Percentiles rank a stretch among this genome's conserved stretches.
These are phyloP conservation scores for Oscheius onirici DNA, from an alignment of 2,888 invertebrate genomes.

Conservation along the genomic window DNA sequence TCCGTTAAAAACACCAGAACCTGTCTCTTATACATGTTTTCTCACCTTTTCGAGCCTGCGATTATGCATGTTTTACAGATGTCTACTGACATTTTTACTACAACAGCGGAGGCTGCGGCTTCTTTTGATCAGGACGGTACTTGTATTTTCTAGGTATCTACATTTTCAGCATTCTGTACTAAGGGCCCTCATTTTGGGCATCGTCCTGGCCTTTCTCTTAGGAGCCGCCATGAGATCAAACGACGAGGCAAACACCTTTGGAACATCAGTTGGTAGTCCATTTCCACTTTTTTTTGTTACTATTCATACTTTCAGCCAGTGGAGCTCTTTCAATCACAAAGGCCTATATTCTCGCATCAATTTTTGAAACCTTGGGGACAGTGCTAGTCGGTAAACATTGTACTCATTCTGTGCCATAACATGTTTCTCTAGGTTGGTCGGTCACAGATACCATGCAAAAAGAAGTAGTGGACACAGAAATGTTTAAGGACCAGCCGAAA, in stretches of 20 bases:
- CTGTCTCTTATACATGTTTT: too few relatives aligned
- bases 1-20: too few relatives aligned
- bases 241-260: slow-evolving; percentile 98
- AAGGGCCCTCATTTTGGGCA: slow-evolving; percentile 89
- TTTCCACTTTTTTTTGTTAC: background rate
- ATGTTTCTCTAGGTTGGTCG: slow-evolving; percentile 77
- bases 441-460: slow-evolving; percentile 98
- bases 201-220: slow-evolving; percentile 90
- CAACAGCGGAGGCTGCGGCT: background rate
- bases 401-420: too few relatives aligned
- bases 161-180: slow-evolving; percentile 71
- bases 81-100: slow-evolving; percentile 5
- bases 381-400: slow-evolving; percentile 85
- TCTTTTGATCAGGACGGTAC: slow-evolving; percentile 9
- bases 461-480: slow-evolving; percentile 87
- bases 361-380: slow-evolving; percentile 95
- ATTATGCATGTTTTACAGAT: background rate
- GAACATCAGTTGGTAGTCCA: slow-evolving; percentile 75
- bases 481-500: slow-evolving; percentile 84
- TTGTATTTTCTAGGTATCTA: background rate
- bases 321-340: slow-evolving; percentile 80
- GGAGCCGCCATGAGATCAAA: slow-evolving; percentile 98
- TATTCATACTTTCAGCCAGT: slow-evolving; percentile 10
- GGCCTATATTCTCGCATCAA: slow-evolving; percentile 92
- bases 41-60: too few relatives aligned